These are phyloP conservation scores for Nothoprocta perdicaria DNA, from an alignment of 2,113 vertebrate species.

Conservation along the genomic window DNA sequence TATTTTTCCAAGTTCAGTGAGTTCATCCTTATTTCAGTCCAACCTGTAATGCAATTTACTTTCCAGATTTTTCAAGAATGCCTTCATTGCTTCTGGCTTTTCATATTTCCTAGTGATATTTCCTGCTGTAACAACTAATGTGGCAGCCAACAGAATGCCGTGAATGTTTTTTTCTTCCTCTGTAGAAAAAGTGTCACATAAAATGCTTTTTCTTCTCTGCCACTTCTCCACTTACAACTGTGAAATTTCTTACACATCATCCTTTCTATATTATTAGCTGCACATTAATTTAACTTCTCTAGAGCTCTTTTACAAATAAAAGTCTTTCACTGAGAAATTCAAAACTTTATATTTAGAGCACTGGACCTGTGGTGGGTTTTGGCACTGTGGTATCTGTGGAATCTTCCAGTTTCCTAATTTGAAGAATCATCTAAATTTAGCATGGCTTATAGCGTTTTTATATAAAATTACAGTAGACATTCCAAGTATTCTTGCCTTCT, in stretches of 20 bases:
- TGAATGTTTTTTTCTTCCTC: not conserved
- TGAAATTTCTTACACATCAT: not conserved
- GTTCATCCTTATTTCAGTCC: slow-evolving; percentile 7
- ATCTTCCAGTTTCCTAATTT: not conserved
- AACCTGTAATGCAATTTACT: not conserved
- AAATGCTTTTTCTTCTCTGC: not conserved
- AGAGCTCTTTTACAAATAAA: not conserved
- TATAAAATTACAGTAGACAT: not conserved
- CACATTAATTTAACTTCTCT: not conserved
- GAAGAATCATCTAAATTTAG: not conserved
- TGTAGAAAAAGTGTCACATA: not conserved
- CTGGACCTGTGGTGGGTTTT: not conserved
- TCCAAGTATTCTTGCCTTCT: not conserved
- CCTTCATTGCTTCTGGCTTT: not conserved
- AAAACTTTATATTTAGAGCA: not conserved
- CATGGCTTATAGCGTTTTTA: not conserved
- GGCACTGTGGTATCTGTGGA: not conserved
- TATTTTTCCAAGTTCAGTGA: slow-evolving; percentile 1
- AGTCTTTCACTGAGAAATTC: not conserved
- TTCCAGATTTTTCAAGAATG: slow-evolving; percentile 29
- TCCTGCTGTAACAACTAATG: not conserved
- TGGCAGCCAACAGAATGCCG: not conserved
- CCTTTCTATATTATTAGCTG: not conserved
- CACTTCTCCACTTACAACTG: not conserved
- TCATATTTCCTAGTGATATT: not conserved